These are phyloP conservation scores for Rhabdornis inornatus DNA, from an alignment of 2,113 vertebrate genomes.

Conservation along the genomic window DNA sequence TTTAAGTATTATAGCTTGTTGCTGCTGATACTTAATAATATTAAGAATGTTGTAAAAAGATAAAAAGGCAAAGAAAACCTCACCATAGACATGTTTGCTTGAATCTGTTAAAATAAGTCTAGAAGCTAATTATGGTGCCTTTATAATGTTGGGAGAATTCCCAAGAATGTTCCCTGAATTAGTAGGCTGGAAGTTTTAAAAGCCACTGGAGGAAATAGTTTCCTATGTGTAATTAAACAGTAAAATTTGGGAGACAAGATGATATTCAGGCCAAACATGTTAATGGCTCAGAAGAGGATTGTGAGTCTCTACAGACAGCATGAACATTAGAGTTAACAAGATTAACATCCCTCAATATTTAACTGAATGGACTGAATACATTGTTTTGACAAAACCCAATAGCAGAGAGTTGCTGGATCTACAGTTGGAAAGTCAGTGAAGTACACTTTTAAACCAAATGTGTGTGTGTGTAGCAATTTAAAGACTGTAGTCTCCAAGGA, in stretches of 20 bases:
- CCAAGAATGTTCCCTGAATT: not conserved
- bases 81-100: not conserved
- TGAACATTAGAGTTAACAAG: not conserved
- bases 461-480: not conserved
- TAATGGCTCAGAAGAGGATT: not conserved
- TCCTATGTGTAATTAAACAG: constrained; percentile 24
- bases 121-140: not conserved
- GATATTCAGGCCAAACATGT: not conserved
- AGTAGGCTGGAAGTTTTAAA: constrained; percentile 6
- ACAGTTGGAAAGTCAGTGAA: not conserved
- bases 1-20: not conserved
- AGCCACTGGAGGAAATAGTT: not conserved
- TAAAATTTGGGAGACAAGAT: constrained; percentile 10
- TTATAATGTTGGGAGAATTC: not conserved
- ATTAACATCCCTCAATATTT: not conserved
- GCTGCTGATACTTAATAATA: not conserved
- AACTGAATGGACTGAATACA: not conserved
- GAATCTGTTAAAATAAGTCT: not conserved
- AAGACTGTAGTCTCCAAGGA: not conserved
- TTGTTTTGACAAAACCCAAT: not conserved
- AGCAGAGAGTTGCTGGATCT: not conserved
- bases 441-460: not conserved
- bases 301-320: not conserved
- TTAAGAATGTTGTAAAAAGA: not conserved
- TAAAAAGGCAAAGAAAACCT: not conserved